Evolutionary conservation across 2,888 invertebrate species (phyloP).

Genomic region (Drosophila limbata): DNA sequence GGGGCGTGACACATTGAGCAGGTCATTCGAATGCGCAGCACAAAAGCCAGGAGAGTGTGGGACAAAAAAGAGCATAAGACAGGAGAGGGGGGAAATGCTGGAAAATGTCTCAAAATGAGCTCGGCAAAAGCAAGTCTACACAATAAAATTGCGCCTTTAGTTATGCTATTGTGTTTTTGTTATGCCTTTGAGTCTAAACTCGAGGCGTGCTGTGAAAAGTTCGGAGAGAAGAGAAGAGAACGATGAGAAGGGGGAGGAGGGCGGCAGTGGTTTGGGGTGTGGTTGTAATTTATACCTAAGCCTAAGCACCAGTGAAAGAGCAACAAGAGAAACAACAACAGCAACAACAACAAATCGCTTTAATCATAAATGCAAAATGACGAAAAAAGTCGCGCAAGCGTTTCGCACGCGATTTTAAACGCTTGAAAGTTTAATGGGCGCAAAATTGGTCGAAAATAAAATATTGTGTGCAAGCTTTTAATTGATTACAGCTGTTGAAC

Average conservation of each 20-base stretch:
- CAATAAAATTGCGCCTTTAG: conserved; percentile 23
- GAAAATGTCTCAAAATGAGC: not conserved
- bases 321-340: conserved; percentile 14
- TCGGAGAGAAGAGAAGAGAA: not conserved
- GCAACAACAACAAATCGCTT: conserved; percentile 22
- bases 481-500: conserved; percentile 10
- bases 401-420: conserved; percentile 40
- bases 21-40: conserved; percentile 76
- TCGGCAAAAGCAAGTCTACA: conserved; percentile 13
- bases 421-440: conserved; percentile 25
- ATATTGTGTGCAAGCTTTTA: conserved; percentile 8
- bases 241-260: not conserved
- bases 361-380: conserved; percentile 32
- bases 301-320: conserved; percentile 1
- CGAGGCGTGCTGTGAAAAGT: not conserved
- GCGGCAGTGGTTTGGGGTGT: not conserved
- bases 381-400: conserved; percentile 14
- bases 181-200: not conserved
- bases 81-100: not conserved
- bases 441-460: conserved; percentile 21
- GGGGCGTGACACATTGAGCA: conserved; percentile 58
- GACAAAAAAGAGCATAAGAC: conserved; percentile 13
- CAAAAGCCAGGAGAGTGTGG: conserved; percentile 19
- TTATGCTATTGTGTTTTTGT: conserved; percentile 29
- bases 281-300: conserved; percentile 2